Evolutionary conservation across 2,113 vertebrate genomes (phyloP).

Genomic region (Brienomyrus longianalis): DNA sequence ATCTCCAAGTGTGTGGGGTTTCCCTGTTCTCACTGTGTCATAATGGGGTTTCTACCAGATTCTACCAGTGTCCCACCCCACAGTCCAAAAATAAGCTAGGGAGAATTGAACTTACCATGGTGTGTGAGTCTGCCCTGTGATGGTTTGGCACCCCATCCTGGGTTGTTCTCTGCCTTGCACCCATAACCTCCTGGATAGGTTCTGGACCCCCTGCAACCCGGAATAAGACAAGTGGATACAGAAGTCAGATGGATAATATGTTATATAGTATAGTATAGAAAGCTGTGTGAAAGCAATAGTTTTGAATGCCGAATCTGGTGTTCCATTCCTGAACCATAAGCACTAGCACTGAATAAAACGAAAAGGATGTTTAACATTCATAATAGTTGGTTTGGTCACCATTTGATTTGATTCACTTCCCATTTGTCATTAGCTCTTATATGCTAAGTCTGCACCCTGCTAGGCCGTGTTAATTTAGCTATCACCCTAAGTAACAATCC

Average conservation of each 20-base stretch:
- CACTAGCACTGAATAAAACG: neutral
- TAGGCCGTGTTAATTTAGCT: neutral
- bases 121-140: neutral
- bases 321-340: neutral
- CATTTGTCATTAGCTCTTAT: neutral
- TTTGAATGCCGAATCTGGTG: neutral
- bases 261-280: neutral
- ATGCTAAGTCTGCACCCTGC: neutral
- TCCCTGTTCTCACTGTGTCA: neutral
- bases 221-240: neutral
- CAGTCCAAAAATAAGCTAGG: neutral
- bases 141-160: neutral
- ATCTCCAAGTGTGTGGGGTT: neutral
- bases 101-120: neutral
- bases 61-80: neutral
- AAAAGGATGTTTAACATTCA: neutral
- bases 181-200: neutral
- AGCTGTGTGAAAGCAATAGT: neutral
- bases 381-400: neutral
- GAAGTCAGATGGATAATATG: neutral
- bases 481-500: neutral
- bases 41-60: neutral
- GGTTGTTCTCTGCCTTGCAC: neutral
- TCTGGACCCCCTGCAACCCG: neutral
- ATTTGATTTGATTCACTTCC: constrained; percentile 5